Conservation (phyloP, 2,113 vertebrate species). For the Atlantisia rogersi region DNA sequence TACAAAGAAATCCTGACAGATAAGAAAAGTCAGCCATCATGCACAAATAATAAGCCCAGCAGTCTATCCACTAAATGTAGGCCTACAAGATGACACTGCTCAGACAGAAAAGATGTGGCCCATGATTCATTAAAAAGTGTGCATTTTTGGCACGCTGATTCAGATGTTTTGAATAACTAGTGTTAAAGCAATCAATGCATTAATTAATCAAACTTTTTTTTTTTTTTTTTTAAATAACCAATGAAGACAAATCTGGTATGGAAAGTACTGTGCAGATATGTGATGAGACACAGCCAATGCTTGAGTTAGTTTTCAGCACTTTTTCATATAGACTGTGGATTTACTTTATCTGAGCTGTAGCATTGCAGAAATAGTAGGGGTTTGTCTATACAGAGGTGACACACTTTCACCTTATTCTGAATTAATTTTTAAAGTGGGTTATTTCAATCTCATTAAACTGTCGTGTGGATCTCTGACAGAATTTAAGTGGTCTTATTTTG, state of each 20-base stretch:
- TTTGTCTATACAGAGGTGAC: not conserved
- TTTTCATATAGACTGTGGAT: not conserved
- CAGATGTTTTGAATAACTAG: not conserved
- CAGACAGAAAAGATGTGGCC: not conserved
- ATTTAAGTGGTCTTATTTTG: not conserved
- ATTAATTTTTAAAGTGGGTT: conserved; percentile 22
- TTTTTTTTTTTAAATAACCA: not conserved
- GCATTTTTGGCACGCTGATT: not conserved
- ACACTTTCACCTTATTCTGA: not conserved
- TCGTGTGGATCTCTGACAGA: not conserved
- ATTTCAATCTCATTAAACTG: conserved; percentile 15
- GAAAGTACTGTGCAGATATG: not conserved
- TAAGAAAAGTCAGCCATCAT: not conserved
- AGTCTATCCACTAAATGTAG: not conserved
- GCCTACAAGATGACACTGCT: not conserved
- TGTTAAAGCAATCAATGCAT: not conserved
- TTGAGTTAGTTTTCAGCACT: not conserved
- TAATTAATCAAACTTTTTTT: not conserved
- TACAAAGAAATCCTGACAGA: not conserved
- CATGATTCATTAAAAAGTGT: fast-evolving
- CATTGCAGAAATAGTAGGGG: fast-evolving
- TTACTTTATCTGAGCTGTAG: not conserved
- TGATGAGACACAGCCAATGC: not conserved
- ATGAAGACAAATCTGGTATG: not conserved
- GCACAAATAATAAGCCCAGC: not conserved